Conservation (phyloP, 2,113 vertebrate genomes). For the Naja naja region DNA sequence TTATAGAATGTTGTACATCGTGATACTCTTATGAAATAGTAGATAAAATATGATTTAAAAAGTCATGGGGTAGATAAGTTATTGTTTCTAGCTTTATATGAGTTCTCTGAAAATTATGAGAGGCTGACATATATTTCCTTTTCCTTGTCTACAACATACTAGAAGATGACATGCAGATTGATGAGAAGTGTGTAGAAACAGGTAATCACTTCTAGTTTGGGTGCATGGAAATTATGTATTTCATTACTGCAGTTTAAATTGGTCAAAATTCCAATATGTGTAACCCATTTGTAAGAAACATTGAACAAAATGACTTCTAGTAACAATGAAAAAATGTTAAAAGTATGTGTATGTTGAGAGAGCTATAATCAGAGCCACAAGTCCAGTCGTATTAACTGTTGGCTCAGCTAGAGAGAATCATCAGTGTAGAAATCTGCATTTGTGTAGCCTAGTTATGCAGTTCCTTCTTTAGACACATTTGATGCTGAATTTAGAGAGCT, state of each 20-base stretch:
- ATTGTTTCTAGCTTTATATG: conserved; percentile 16
- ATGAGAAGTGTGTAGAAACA: conserved; percentile 91
- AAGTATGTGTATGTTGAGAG: background rate
- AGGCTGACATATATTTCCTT: background rate
- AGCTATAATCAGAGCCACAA: no score
- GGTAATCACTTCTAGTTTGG: conserved; percentile 70
- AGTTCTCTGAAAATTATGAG: conserved; percentile 5
- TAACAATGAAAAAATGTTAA: background rate
- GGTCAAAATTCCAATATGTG: background rate
- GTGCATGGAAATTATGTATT: background rate
- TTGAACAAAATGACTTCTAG: background rate
- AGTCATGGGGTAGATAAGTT: background rate
- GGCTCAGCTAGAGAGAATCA: background rate
- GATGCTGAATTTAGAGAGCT: background rate
- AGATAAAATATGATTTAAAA: conserved; percentile 19
- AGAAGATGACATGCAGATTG: conserved; percentile 89
- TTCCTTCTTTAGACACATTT: background rate
- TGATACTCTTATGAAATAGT: conserved; percentile 1
- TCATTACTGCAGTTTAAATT: background rate
- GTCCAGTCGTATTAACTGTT: background rate
- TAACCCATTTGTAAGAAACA: background rate
- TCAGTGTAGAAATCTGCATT: background rate
- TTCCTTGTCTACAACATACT: conserved; percentile 39
- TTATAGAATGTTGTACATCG: background rate
- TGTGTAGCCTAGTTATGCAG: background rate